These are phyloP conservation scores for Pangasius djambal DNA, from an alignment of 2,797 vertebrate genomes.

Conservation along the genomic window DNA sequence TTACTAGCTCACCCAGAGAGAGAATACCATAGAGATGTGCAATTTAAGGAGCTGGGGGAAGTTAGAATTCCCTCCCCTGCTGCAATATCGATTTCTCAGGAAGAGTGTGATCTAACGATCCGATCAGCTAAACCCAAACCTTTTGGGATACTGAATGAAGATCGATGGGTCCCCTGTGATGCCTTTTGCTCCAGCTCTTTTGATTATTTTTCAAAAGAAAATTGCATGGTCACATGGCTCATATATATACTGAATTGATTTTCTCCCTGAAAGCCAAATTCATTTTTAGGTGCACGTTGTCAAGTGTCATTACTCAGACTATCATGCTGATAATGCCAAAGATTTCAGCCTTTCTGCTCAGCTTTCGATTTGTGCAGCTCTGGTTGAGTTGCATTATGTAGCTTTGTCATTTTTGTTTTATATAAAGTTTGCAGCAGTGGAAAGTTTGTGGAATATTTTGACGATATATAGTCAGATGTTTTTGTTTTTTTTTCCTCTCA, in stretches of 20 bases:
- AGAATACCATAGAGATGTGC: slow-evolving; percentile 9
- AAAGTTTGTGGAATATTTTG: background rate
- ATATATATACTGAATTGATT: slow-evolving; percentile 39
- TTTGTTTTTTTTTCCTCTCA: background rate
- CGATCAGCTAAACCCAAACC: slow-evolving; percentile 36
- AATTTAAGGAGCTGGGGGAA: slow-evolving; percentile 24
- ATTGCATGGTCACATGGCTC: background rate
- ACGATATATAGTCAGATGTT: background rate
- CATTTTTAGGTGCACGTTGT: background rate
- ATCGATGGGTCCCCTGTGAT: slow-evolving; percentile 48
- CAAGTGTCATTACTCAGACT: background rate
- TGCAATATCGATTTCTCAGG: slow-evolving; percentile 44
- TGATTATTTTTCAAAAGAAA: slow-evolving; percentile 38
- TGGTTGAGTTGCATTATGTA: background rate
- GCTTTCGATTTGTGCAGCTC: background rate
- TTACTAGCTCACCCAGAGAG: slow-evolving; percentile 29
- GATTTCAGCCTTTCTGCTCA: slow-evolving; percentile 16
- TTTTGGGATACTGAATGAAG: slow-evolving; percentile 59
- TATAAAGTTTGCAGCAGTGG: background rate
- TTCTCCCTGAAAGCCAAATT: slow-evolving; percentile 21
- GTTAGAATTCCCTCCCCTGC: slow-evolving; percentile 35
- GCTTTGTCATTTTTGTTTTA: background rate
- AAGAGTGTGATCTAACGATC: slow-evolving; percentile 17
- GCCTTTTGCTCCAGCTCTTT: slow-evolving; percentile 26
- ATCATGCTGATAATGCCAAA: background rate